phyloP scores from a whole-genome alignment of 2,888 invertebrate species.

The Bimastos eiseni region DNA sequence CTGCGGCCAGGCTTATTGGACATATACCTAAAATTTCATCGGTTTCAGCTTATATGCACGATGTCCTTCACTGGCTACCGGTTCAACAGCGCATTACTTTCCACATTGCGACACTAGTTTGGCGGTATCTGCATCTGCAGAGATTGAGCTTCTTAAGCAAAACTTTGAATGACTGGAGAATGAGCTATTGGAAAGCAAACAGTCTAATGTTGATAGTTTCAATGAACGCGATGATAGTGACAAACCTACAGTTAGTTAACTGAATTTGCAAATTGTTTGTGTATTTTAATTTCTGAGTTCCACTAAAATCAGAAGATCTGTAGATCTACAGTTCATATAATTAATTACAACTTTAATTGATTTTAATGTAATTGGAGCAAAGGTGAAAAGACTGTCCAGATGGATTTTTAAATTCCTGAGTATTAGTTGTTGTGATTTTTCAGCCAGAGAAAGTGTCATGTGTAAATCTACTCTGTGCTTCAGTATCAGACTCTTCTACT shows the following conservation, averaged over 20 bases:
- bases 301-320: not conserved
- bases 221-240: not conserved
- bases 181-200: not conserved
- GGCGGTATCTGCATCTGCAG: not conserved
- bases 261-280: not conserved
- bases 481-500: not conserved
- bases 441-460: conserved; percentile 3
- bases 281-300: not conserved
- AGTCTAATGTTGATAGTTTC: not conserved
- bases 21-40: too few species aligned
- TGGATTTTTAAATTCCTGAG: not conserved
- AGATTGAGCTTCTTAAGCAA: conserved; percentile 5
- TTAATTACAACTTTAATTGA: not conserved
- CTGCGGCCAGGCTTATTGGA: too few species aligned
- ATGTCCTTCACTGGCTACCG: too few species aligned
- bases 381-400: not conserved
- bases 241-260: conserved; percentile 13
- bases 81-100: too few species aligned
- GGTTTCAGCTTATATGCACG: conserved; percentile 14
- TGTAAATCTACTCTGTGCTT: not conserved
- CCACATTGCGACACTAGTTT: too few species aligned
- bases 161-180: conserved; percentile 9
- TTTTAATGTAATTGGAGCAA: not conserved
- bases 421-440: not conserved
- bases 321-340: not conserved